A percentile compares a stretch with the other conserved stretches of the same genome.
Conservation (phyloP, 2,888 invertebrate species). For the Lampropteryx suffumata region DNA sequence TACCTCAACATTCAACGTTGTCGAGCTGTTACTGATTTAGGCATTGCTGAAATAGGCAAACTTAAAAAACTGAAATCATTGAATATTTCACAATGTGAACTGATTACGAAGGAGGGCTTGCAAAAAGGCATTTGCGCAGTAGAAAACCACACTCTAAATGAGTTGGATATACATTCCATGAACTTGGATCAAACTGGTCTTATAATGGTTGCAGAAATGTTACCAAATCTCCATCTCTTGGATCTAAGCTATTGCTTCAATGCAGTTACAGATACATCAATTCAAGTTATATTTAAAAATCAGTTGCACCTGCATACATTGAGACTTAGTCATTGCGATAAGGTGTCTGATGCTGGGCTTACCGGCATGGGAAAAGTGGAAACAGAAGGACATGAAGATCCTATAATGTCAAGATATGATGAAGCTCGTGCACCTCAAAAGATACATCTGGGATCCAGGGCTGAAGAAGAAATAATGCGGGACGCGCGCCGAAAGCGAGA, state of each 20-base stretch:
- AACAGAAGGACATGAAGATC: constrained; percentile 53
- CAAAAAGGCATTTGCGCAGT: constrained; percentile 82
- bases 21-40: constrained; percentile 84
- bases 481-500: constrained; percentile 86
- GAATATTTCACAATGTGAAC: constrained; percentile 87
- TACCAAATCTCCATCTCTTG: constrained; percentile 82
- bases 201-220: constrained; percentile 81
- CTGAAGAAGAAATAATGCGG: constrained; percentile 86
- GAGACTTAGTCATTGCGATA: constrained; percentile 85
- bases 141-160: constrained; percentile 72
- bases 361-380: constrained; percentile 85
- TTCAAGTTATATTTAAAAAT: constrained; percentile 86
- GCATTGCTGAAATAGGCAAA: constrained; percentile 79
- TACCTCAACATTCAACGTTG: constrained; percentile 85
- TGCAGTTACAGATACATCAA: constrained; percentile 86
- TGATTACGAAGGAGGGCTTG: constrained; percentile 84
- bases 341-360: constrained; percentile 87
- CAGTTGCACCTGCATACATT: constrained; percentile 83
- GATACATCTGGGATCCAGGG: constrained; percentile 85
- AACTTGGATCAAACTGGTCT: constrained; percentile 85
- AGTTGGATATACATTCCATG: constrained; percentile 82
- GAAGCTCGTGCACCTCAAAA: constrained; percentile 50
- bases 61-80: constrained; percentile 81
- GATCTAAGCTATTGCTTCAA: constrained; percentile 87
- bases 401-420: constrained; percentile 60